Conservation (phyloP, 1,140 invertebrate species). For the Bilobella aurantiaca region DNA sequence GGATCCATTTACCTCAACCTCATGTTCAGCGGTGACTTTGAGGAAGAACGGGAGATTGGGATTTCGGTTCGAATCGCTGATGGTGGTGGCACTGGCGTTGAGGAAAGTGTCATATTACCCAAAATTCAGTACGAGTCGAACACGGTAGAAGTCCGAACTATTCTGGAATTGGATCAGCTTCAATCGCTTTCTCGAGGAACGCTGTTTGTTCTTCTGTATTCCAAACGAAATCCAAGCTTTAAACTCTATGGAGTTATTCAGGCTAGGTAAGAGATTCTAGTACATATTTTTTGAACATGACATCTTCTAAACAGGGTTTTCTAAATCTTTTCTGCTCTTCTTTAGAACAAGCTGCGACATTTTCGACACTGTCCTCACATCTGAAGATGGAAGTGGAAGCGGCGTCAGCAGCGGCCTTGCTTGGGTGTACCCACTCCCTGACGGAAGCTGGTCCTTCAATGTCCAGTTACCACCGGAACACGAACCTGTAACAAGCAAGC, state of each 20-base stretch:
- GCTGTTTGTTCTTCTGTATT: slow-evolving; percentile 49
- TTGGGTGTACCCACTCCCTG: slow-evolving; percentile 64
- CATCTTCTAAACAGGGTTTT: too few relatives aligned
- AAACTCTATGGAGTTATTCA: slow-evolving; percentile 33
- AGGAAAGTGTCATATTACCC: slow-evolving; percentile 48
- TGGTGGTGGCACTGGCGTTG: slow-evolving; percentile 47
- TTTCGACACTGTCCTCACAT: slow-evolving; percentile 49
- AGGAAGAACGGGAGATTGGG: slow-evolving; percentile 54
- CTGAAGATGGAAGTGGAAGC: slow-evolving; percentile 27
- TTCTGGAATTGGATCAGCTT: slow-evolving; percentile 30
- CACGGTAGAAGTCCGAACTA: slow-evolving; percentile 28
- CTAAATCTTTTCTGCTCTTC: too few relatives aligned
- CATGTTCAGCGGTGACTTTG: slow-evolving; percentile 70
- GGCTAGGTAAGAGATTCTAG: slow-evolving; percentile 17
- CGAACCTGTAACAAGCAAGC: slow-evolving; percentile 21
- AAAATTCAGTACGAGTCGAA: slow-evolving; percentile 38
- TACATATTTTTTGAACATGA: neutral
- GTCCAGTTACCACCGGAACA: slow-evolving; percentile 46
- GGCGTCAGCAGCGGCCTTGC: slow-evolving; percentile 53
- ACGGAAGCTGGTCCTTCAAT: slow-evolving; percentile 61
- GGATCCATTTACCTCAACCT: slow-evolving; percentile 69
- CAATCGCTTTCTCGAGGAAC: slow-evolving; percentile 26
- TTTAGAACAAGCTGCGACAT: slow-evolving; percentile 66
- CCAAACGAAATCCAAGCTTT: slow-evolving; percentile 49
- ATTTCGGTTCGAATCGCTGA: slow-evolving; percentile 58